Base-by-base conservation (phyloP, 2,888 invertebrate genomes). In the Ectemnius cavifrons region DNA sequence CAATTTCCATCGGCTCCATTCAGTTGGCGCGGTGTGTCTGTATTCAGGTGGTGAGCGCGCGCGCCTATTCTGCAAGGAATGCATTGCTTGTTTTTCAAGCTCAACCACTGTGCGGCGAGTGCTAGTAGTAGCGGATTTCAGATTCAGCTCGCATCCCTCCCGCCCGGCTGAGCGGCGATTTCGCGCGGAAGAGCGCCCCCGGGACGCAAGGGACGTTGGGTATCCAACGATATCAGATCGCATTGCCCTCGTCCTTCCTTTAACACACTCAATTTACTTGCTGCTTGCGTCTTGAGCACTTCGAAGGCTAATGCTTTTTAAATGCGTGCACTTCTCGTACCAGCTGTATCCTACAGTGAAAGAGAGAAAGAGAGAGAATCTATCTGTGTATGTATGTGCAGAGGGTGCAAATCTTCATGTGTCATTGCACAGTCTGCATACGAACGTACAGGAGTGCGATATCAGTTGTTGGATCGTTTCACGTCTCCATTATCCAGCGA, bases 1-100 rank as follows among this genome's bases (percentile, higher is more conserved):
- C 78, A 80, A 77, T 80, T 78, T 80, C 73, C 76, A 76, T 68
- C 71, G 63, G 58, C 75, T 62, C 73, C 59, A 56, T 69, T 72
- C 65, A 62, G 61, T 64, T 52, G 71, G 37, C 61, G 60, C 14
- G 60, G 63, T 63, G 65, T 65, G 37, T 63, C 56, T 58, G 72
- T 66, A 74, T 74, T 68, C 77, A 68, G 67, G 37, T 37, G 37
- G 37, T 2, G 23, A 23, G 37, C 37, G 37, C 63, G 49, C 16
- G 52, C 52, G 37, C 67, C 63, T 75, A 37, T 65, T 63, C 68
- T 70, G 68, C 74, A 77, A 80, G 71, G 63, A 77, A 79, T 47
- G 65, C 58, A 59, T 68, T 56, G 66, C 69, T 77, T 68, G 65
- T 71, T 77, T 70, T 71, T 46, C 73, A 49, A 57, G 52, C 37